Evolutionary conservation across 2,888 invertebrate genomes (phyloP).

Genomic region (Dryobotodes eremita): DNA sequence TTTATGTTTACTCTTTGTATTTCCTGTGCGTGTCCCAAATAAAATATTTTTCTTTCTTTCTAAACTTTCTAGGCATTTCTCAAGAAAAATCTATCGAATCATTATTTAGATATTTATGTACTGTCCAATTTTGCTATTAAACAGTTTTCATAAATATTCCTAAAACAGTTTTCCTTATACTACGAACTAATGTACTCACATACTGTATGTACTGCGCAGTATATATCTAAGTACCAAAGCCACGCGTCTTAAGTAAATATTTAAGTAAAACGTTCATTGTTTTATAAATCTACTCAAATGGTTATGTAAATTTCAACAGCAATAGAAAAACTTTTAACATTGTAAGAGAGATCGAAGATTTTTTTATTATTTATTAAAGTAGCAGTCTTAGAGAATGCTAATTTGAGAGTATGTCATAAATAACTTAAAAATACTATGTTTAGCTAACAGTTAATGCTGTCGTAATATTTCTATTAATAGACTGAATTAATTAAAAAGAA

Average conservation of each 20-base stretch:
- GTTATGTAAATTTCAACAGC: constrained; percentile 61
- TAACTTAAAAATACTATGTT: constrained; percentile 28
- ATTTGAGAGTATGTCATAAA: constrained; percentile 10
- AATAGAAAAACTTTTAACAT: constrained; percentile 50
- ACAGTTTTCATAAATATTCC: background rate
- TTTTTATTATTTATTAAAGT: constrained; percentile 16
- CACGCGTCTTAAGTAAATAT: constrained; percentile 72
- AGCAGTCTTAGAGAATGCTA: background rate
- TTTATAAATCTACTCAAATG: constrained; percentile 66
- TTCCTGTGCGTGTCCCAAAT: too few relatives aligned
- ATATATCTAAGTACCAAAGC: constrained; percentile 25
- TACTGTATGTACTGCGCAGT: background rate
- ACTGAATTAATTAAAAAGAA: constrained; percentile 7
- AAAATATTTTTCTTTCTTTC: too few relatives aligned
- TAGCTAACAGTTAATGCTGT: too few relatives aligned
- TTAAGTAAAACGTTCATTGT: constrained; percentile 64
- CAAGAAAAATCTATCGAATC: background rate
- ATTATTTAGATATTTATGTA: background rate
- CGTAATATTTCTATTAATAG: constrained; percentile 27
- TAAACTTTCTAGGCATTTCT: background rate
- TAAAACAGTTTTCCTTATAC: background rate
- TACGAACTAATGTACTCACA: background rate
- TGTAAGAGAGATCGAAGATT: constrained; percentile 41
- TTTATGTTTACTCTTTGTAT: too few relatives aligned
- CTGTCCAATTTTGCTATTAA: background rate